Evolutionary conservation across 2,888 invertebrate genomes (phyloP).

Genomic region (Ferrisia virgata): DNA sequence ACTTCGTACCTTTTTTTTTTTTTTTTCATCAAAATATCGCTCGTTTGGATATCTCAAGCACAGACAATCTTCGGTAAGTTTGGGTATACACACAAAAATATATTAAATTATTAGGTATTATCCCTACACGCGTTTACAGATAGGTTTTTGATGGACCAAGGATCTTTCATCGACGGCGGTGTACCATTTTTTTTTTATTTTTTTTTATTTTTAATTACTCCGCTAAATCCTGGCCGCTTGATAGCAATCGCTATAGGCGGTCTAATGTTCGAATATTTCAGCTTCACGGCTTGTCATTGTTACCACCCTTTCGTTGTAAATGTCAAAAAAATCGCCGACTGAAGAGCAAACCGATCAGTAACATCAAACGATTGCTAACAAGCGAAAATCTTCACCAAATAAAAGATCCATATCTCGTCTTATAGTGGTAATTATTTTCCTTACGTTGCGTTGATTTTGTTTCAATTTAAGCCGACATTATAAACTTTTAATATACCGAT

Average conservation of each 20-base stretch:
- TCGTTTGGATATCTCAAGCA: too few species aligned
- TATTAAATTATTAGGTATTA: neutral
- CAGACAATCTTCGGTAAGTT: too few species aligned
- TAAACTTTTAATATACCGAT: too few species aligned
- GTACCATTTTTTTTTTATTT: too few species aligned
- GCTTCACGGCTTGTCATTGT: slow-evolving; percentile 4
- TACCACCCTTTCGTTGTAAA: slow-evolving; percentile 24
- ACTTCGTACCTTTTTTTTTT: neutral
- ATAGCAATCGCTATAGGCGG: neutral
- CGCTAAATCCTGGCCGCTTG: neutral
- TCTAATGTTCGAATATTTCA: neutral
- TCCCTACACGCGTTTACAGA: neutral
- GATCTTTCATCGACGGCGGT: neutral
- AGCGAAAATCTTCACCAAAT: neutral
- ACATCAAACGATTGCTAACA: neutral
- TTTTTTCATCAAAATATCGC: neutral
- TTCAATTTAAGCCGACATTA: too few species aligned
- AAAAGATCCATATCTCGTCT: neutral
- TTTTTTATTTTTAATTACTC: slow-evolving; percentile 8
- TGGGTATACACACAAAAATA: too few species aligned
- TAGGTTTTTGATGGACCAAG: neutral
- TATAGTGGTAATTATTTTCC: neutral
- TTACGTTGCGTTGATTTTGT: too few species aligned
- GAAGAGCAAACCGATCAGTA: neutral
- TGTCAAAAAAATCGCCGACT: neutral